These are phyloP conservation scores for Corythornis madagascariensis DNA, from an alignment of 2,113 vertebrate genomes.

Conservation along the genomic window DNA sequence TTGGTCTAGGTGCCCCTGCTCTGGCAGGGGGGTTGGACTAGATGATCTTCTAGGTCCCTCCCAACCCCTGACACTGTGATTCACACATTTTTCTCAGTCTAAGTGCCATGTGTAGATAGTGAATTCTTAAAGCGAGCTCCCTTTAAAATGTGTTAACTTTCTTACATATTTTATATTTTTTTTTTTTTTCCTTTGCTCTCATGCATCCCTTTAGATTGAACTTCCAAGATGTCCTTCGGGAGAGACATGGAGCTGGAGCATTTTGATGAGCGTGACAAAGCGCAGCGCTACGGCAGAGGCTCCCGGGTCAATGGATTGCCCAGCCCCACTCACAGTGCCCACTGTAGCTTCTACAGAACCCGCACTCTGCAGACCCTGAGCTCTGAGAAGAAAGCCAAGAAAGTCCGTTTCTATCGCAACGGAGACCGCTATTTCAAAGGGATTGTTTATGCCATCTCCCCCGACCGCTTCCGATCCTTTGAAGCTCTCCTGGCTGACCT, in stretches of 20 bases:
- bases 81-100: not conserved
- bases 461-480: constrained; percentile 91
- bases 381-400: constrained; percentile 97
- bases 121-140: not conserved
- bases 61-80: not conserved
- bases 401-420: constrained; percentile 96
- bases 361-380: constrained; percentile 93
- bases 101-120: accelerated
- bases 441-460: constrained; percentile 96
- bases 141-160: not conserved
- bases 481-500: constrained; percentile 96
- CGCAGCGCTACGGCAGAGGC: constrained; percentile 87
- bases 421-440: constrained; percentile 98
- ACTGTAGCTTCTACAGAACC: constrained; percentile 97
- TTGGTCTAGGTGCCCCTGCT: too few species aligned
- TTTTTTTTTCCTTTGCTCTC: not conserved
- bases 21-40: too few species aligned
- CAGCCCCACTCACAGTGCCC: constrained; percentile 98
- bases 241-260: constrained; percentile 96
- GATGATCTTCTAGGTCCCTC: too few species aligned
- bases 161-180: not conserved
- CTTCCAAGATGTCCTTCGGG: constrained; percentile 75
- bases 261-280: constrained; percentile 96
- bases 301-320: constrained; percentile 92
- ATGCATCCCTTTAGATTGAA: constrained; percentile 54